phyloP scores from a whole-genome alignment of 2,888 invertebrate genomes.

The Eurois occulta region DNA sequence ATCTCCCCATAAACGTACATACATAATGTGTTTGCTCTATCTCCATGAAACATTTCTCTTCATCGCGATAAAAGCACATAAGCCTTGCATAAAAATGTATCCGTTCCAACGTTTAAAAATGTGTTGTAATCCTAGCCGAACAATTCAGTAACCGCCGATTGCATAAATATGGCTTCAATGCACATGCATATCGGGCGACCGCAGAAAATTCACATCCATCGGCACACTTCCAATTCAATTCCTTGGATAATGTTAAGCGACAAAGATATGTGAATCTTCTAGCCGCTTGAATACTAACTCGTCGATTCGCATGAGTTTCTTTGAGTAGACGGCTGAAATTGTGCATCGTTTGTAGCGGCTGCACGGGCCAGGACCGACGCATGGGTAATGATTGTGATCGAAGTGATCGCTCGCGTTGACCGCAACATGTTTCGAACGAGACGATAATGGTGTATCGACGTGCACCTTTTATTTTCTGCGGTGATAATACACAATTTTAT shows the following conservation, averaged over 20 bases:
- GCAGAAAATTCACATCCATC: constrained; percentile 84
- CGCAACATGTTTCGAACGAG: constrained; percentile 87
- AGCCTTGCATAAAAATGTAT: constrained; percentile 56
- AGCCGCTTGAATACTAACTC: constrained; percentile 79
- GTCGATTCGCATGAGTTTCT: constrained; percentile 67
- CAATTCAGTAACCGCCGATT: constrained; percentile 84
- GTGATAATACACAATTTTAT: constrained; percentile 78
- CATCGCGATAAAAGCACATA: constrained; percentile 29
- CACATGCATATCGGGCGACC: constrained; percentile 82
- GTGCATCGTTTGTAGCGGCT: constrained; percentile 79
- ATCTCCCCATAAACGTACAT: neutral
- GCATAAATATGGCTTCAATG: constrained; percentile 87
- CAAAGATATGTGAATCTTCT: constrained; percentile 81
- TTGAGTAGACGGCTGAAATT: constrained; percentile 75
- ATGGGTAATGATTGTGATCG: constrained; percentile 86
- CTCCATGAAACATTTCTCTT: constrained; percentile 15
- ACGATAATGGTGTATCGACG: constrained; percentile 84
- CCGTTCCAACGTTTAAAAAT: constrained; percentile 70
- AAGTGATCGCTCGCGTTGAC: constrained; percentile 83
- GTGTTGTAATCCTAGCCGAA: constrained; percentile 80
- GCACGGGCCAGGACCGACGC: constrained; percentile 75
- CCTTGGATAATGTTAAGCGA: constrained; percentile 83
- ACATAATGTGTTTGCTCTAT: neutral
- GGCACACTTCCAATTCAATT: constrained; percentile 83
- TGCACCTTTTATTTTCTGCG: constrained; percentile 82